Evolutionary conservation across 2,797 vertebrate genomes (phyloP).

Genomic region (Petrocephalus schoutedeni): DNA sequence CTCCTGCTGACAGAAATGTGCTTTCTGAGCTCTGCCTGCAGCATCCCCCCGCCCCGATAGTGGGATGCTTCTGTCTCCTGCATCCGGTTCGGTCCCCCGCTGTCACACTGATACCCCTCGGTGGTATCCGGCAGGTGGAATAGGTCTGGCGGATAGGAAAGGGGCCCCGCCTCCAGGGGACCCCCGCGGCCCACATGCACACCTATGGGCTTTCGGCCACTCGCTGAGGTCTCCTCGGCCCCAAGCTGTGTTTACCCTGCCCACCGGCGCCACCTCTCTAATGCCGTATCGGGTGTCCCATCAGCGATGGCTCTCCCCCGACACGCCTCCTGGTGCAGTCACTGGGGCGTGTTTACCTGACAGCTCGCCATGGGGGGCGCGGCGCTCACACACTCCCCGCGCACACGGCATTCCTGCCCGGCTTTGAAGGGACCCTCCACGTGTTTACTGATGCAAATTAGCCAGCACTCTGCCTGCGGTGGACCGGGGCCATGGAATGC

Average conservation of each 20-base stretch:
- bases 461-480: slow-evolving; percentile 50
- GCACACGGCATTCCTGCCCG: slow-evolving; percentile 41
- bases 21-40: slow-evolving; percentile 6
- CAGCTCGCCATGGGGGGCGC: slow-evolving; percentile 66
- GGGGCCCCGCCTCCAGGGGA: neutral
- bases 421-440: slow-evolving; percentile 57
- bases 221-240: slow-evolving; percentile 47
- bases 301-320: slow-evolving; percentile 38
- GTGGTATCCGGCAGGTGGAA: neutral
- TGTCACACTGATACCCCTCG: neutral
- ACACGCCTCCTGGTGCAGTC: slow-evolving; percentile 23
- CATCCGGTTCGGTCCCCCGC: neutral
- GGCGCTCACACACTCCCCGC: slow-evolving; percentile 18
- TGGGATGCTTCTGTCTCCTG: neutral
- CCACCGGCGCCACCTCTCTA: slow-evolving; percentile 30
- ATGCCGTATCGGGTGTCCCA: slow-evolving; percentile 61
- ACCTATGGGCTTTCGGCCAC: slow-evolving; percentile 24
- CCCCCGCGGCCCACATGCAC: slow-evolving; percentile 14
- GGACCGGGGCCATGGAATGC: slow-evolving; percentile 53
- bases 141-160: neutral
- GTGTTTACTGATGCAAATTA: slow-evolving; percentile 75
- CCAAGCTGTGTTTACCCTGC: neutral
- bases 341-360: slow-evolving; percentile 62
- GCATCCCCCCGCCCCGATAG: slow-evolving; percentile 1
- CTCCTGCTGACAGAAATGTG: neutral